A percentile compares a stretch with the other conserved stretches of the same genome.
Evolutionary conservation across 2,113 vertebrate genomes (phyloP).

Genomic region (Semnornis frantzii): DNA sequence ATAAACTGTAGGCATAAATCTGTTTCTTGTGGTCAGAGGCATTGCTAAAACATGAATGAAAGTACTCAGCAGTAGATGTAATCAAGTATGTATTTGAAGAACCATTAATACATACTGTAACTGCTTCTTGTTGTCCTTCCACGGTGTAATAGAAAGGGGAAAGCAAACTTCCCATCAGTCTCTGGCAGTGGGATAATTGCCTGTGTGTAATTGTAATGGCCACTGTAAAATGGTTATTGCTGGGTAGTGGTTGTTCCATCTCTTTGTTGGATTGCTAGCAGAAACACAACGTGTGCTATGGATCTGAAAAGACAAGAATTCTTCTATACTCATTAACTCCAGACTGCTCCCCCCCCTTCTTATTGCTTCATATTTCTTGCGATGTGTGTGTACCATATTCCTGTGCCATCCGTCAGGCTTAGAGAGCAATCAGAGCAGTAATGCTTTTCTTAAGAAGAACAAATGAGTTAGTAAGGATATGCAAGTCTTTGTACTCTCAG

Average conservation of each 20-base stretch:
- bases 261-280: neutral
- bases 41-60: constrained; percentile 70
- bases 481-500: neutral
- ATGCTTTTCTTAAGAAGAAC: neutral
- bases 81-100: constrained; percentile 69
- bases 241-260: neutral
- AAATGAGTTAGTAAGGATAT: neutral
- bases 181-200: neutral
- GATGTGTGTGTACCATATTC: neutral
- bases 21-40: constrained; percentile 67
- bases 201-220: neutral
- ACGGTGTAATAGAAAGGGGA: neutral
- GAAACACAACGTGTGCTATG: neutral
- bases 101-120: constrained; percentile 24
- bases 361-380: neutral
- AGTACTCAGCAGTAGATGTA: constrained; percentile 55
- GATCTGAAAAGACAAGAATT: neutral
- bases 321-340: neutral
- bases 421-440: neutral
- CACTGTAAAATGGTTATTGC: neutral
- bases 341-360: neutral
- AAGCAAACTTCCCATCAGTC: neutral
- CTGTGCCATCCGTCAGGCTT: neutral
- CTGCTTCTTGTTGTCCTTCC: constrained; percentile 5
- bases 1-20: constrained; percentile 69